Base-by-base conservation (phyloP, 2,113 vertebrate species). In the Atrichornis clamosus region DNA sequence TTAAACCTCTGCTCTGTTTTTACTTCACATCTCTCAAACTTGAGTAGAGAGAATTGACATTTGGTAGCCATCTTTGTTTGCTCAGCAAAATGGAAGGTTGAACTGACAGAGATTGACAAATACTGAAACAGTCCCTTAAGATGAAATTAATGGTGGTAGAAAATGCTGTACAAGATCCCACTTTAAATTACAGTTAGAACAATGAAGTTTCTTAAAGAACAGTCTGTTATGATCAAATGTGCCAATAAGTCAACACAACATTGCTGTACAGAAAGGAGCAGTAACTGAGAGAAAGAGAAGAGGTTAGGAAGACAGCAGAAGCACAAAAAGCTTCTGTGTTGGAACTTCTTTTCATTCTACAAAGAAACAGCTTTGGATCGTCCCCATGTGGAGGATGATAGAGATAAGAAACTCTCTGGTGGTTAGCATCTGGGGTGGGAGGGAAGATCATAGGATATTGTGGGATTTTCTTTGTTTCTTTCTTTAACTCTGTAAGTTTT, bases 391-490 rank as follows among this genome's bases (percentile, higher is more conserved):
- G 89, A 93, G 78, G 70, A 95, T 76, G 79, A 67, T 50, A 76
- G 24, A 80, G 94, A 93, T 91, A 91, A 95, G 92, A 87, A 80
- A 23, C 50, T 79, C 87, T 68, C 81, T 93, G 70, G 84, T 89
- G 87, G 91, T 76, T 91, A 96, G 67, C 91, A 90, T 95, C 90
- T 96, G 94, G 78, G 59, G 37, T 79, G 50, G 91, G 55, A 93
- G 93, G 89, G 93, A 93, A 93, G 94, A 95, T 95, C 93, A 93
- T 63, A 93, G 89, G 93, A 96, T 90, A 78, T 76, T 94, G 94
- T 95, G 91, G 93, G 93, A 85, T 96, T 93, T 67, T 93, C 60
- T 95, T 82, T 96, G 74, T 90, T 96, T 94, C 68, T 96, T 95
- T 89, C 85, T 90, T 90, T 87, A 49, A 76, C 62, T 88, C 52